These are phyloP conservation scores for Halcyon malimbica DNA, from an alignment of 2,113 vertebrate genomes.

Conservation along the genomic window DNA sequence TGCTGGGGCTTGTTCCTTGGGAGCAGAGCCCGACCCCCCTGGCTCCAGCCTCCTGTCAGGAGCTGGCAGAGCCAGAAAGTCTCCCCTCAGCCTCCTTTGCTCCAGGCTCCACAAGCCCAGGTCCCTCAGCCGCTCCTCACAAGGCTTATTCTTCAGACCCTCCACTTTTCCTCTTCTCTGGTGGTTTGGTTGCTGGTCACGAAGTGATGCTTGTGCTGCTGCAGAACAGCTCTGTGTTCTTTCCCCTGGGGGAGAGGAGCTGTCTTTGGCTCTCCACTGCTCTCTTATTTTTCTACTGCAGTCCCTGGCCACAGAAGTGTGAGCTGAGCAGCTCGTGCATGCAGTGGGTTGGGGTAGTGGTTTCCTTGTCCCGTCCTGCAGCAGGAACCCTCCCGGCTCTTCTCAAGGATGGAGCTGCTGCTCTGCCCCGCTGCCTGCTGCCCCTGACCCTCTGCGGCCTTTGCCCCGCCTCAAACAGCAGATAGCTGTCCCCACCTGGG, in stretches of 20 bases:
- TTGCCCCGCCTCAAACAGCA: too few relatives aligned
- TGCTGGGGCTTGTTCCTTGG: too few relatives aligned
- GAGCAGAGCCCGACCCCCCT: too few relatives aligned
- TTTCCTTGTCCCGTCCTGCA: neutral
- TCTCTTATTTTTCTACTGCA: neutral
- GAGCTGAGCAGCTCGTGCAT: neutral
- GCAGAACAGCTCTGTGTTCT: neutral
- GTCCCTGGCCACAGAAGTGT: neutral
- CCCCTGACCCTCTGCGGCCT: neutral
- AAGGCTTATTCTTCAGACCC: too few relatives aligned
- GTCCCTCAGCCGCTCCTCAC: too few relatives aligned
- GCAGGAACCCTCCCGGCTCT: neutral
- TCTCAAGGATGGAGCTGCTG: neutral
- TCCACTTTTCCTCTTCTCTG: neutral
- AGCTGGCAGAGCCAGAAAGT: too few relatives aligned
- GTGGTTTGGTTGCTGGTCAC: neutral
- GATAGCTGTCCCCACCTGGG: neutral
- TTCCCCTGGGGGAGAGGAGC: neutral
- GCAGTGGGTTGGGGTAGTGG: accelerated
- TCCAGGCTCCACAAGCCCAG: too few relatives aligned
- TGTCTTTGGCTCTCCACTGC: accelerated
- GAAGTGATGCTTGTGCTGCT: neutral
- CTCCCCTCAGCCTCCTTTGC: too few relatives aligned
- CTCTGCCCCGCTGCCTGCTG: neutral
- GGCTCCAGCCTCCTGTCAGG: too few relatives aligned